Evolutionary conservation across 2,797 vertebrate genomes (phyloP).

Genomic region (Neosalanx taihuensis): DNA sequence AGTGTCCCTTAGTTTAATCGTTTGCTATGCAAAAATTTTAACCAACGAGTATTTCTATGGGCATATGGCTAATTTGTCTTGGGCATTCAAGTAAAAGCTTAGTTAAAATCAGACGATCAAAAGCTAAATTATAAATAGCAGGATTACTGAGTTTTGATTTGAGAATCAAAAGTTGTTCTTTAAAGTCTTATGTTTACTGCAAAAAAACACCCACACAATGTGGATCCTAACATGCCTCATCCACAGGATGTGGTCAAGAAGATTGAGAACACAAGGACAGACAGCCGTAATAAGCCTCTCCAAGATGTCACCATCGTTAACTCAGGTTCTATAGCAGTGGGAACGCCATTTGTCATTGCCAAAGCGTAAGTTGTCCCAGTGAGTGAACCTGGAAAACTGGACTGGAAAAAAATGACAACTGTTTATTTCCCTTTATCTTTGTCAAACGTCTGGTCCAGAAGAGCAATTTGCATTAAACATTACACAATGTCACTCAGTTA

Average conservation of each 20-base stretch:
- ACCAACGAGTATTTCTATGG: too few species aligned
- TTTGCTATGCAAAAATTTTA: too few species aligned
- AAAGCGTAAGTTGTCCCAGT: constrained; percentile 77
- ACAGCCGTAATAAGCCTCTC: constrained; percentile 86
- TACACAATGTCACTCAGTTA: constrained; percentile 60
- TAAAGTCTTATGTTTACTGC: too few species aligned
- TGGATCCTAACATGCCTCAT: neutral
- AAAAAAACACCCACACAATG: too few species aligned
- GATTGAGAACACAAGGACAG: constrained; percentile 88
- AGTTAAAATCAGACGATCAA: too few species aligned
- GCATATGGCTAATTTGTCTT: too few species aligned
- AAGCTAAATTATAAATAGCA: too few species aligned
- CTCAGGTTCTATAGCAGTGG: constrained; percentile 85
- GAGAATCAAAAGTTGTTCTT: neutral
- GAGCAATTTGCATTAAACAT: constrained; percentile 58
- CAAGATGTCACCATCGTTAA: constrained; percentile 84
- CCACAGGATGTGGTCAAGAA: constrained; percentile 86
- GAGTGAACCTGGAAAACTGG: constrained; percentile 16
- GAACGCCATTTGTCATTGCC: constrained; percentile 89
- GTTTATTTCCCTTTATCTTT: constrained; percentile 20
- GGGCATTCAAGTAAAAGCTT: too few species aligned
- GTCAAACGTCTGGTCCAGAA: constrained; percentile 22
- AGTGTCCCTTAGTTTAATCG: too few species aligned
- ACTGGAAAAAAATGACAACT: constrained; percentile 41
- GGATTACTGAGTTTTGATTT: too few species aligned